Evolutionary conservation across 64 coral and sea anemone species (phyloP), one percentile per base, ranked within the genome.

Genomic region (Anthopleura sola): DNA sequence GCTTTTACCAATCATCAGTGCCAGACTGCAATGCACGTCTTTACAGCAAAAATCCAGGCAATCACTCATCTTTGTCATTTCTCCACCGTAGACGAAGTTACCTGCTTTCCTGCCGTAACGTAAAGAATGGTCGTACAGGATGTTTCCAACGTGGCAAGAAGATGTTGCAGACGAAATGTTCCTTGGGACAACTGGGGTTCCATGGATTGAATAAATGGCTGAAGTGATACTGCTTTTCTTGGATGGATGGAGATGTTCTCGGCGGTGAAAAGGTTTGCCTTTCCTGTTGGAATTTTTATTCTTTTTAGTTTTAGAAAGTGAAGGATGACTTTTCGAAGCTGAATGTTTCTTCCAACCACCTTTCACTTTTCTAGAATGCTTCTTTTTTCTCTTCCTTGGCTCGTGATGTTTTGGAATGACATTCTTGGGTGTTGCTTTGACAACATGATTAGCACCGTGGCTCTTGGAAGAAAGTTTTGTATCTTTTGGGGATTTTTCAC

Each of bases 41-140:
- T 66, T 80, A 34, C 89, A 91, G 56, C 89, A 91, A 46, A 80
- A 48, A 24, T 57, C 36, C 50, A 86, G 37, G 34, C 89, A 91
- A 47, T 85, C 83, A 12, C 49, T 50, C 84, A 91, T 91, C 14
- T 91, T 12, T 5, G n/a, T 86, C 24, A 86, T 76, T 74, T 86
- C 39, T 7, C 89, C 89, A 23, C 26, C 71, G 21, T 86, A 76
- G 26, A 83, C 58, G 24, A 91, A 91, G 44, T 86, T 86, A 44
- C 83, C 89, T 62, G 89, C 83, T 54, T 81, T 85, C 34, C 83
- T 44, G 38, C 83, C 89, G 68, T 91, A 86, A n/a, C 82, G 38
- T 55, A 91, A 60, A 19, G 89, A 86, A 44, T 91, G 78, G 60
- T 91, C 81, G 78, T 71, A 36, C 11, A 62, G 85, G 51, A 91